Conservation (phyloP, 2,797 vertebrate species). For the Lacerta viridis region DNA sequence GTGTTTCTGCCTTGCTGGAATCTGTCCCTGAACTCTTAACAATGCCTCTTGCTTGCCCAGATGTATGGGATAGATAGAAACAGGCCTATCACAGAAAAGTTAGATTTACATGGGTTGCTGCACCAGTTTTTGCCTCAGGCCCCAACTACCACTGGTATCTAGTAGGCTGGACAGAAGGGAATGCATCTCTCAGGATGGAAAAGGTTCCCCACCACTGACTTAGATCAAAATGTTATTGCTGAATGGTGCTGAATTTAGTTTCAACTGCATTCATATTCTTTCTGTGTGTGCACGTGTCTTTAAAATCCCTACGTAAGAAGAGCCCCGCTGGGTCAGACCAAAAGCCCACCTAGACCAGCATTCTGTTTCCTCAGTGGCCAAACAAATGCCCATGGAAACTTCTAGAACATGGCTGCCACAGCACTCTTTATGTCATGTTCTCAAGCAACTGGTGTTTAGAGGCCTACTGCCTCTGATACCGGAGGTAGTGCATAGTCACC, state of each 20-base stretch:
- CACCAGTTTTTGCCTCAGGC: too few relatives aligned
- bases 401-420: background rate
- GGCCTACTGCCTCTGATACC: background rate
- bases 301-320: background rate
- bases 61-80: background rate
- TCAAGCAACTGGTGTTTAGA: background rate
- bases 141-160: too few relatives aligned
- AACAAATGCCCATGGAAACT: background rate
- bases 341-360: background rate
- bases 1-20: too few relatives aligned
- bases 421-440: background rate
- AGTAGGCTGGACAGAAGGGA: too few relatives aligned
- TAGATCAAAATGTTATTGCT: too few relatives aligned
- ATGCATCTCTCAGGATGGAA: too few relatives aligned
- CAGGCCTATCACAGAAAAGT: background rate
- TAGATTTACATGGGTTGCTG: background rate
- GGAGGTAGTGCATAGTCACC: background rate
- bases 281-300: background rate
- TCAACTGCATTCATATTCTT: background rate
- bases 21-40: too few relatives aligned
- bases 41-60: too few relatives aligned
- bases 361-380: background rate
- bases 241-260: background rate
- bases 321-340: background rate
- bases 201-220: too few relatives aligned